Conservation (phyloP, 1,140 invertebrate genomes). For the Drosophila prosaltans region DNA sequence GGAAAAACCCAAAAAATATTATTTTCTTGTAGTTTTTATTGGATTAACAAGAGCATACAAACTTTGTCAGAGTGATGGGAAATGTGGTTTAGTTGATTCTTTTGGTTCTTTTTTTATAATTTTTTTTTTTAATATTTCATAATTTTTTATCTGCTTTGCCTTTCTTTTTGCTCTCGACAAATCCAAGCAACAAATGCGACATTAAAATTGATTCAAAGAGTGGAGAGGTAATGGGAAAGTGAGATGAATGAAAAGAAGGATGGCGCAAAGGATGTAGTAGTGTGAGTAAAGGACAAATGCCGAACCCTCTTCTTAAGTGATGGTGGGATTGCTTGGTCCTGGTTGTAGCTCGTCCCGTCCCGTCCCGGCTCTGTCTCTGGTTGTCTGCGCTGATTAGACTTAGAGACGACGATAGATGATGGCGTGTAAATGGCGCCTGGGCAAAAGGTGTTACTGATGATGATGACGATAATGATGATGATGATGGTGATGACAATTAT, state of each 20-base stretch:
- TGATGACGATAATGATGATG: neutral
- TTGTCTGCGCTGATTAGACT: constrained; percentile 78
- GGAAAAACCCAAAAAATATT: no score
- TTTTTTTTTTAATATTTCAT: constrained; percentile 25
- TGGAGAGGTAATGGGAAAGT: constrained; percentile 6
- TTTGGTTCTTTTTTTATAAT: constrained; percentile 21
- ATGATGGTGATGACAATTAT: neutral
- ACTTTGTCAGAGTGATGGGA: neutral
- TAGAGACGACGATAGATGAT: constrained; percentile 78
- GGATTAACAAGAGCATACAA: neutral
- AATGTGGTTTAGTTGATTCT: neutral
- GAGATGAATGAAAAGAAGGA: constrained; percentile 17
- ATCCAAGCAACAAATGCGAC: constrained; percentile 71
- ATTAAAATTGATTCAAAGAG: constrained; percentile 72
- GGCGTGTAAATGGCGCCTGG: constrained; percentile 77
- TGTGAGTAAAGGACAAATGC: constrained; percentile 9
- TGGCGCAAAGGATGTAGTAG: neutral
- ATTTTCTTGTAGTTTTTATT: no score
- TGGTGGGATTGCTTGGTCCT: constrained; percentile 5
- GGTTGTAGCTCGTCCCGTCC: neutral
- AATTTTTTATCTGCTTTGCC: constrained; percentile 14
- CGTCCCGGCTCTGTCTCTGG: constrained; percentile 29
- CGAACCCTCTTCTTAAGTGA: constrained; percentile 14
- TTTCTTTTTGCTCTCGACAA: constrained; percentile 33
- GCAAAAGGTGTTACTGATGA: constrained; percentile 63